A percentile compares a stretch with the other conserved stretches of the same genome.
phyloP scores from a whole-genome alignment of 2,797 vertebrate species.

The Arctocebus calabarensis region DNA sequence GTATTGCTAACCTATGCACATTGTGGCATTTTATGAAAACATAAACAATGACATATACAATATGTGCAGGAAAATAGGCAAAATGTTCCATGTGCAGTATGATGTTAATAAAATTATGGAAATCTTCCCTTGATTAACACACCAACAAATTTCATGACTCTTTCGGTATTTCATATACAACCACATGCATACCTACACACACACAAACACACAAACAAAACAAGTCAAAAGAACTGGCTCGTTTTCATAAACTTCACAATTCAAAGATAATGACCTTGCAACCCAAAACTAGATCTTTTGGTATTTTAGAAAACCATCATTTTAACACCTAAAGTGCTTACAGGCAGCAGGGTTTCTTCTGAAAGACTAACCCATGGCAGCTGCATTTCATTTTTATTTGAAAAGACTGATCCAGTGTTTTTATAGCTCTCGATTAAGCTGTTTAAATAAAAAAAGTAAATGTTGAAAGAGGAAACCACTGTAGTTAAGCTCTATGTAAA shows the following conservation, averaged over 20 bases:
- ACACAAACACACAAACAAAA: not conserved
- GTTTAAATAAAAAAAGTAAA: constrained; percentile 79
- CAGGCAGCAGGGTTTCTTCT: constrained; percentile 39
- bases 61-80: not conserved
- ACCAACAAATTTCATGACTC: not conserved
- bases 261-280: constrained; percentile 19
- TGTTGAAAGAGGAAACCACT: constrained; percentile 77
- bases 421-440: constrained; percentile 77
- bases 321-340: constrained; percentile 45
- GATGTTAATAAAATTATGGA: constrained; percentile 51
- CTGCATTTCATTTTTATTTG: constrained; percentile 78
- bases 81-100: not conserved
- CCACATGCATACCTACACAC: not conserved
- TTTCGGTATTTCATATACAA: not conserved
- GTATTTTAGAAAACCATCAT: constrained; percentile 22
- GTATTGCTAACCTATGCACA: not conserved
- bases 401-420: constrained; percentile 74
- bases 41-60: constrained; percentile 2
- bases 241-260: constrained; percentile 42
- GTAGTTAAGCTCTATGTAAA: constrained; percentile 75
- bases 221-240: constrained; percentile 21
- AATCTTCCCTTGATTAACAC: constrained; percentile 27
- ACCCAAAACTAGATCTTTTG: constrained; percentile 39
- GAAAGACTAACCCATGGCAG: constrained; percentile 53
- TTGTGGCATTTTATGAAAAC: constrained; percentile 41